Conservation (phyloP, 2,797 vertebrate species). For the Phoebastria nigripes region DNA sequence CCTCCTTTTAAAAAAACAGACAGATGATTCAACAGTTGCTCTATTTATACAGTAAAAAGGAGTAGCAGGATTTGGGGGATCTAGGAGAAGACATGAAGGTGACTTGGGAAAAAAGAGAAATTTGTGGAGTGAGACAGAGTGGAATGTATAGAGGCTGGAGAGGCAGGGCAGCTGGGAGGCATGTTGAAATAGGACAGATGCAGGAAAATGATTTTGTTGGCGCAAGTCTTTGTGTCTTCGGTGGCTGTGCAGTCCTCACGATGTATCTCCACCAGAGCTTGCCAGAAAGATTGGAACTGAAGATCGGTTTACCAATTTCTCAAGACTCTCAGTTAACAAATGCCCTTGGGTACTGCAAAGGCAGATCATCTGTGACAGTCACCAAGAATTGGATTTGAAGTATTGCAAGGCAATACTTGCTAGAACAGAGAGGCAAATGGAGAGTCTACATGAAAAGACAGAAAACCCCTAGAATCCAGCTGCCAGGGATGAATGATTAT, state of each 20-base stretch:
- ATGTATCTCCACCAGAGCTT: neutral
- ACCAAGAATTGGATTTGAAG: neutral
- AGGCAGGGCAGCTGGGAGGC: neutral
- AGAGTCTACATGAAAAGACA: neutral
- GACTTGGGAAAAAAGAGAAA: neutral
- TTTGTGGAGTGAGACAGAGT: neutral
- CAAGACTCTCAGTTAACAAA: neutral
- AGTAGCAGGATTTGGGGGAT: neutral
- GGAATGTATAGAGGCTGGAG: neutral
- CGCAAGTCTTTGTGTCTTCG: neutral
- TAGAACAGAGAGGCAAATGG: neutral
- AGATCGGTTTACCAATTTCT: neutral
- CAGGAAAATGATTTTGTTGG: neutral
- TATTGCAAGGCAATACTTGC: neutral
- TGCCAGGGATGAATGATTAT: neutral
- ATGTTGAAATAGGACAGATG: neutral
- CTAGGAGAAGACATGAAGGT: neutral
- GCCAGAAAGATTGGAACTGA: neutral
- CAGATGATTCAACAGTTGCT: neutral
- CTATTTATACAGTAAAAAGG: neutral
- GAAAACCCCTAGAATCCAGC: neutral
- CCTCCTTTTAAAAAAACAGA: neutral
- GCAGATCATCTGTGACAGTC: neutral
- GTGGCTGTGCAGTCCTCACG: neutral
- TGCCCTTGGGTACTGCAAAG: neutral